These are phyloP conservation scores for Aphelenchoides avenae DNA, from an alignment of 1,140 invertebrate genomes.

Conservation along the genomic window DNA sequence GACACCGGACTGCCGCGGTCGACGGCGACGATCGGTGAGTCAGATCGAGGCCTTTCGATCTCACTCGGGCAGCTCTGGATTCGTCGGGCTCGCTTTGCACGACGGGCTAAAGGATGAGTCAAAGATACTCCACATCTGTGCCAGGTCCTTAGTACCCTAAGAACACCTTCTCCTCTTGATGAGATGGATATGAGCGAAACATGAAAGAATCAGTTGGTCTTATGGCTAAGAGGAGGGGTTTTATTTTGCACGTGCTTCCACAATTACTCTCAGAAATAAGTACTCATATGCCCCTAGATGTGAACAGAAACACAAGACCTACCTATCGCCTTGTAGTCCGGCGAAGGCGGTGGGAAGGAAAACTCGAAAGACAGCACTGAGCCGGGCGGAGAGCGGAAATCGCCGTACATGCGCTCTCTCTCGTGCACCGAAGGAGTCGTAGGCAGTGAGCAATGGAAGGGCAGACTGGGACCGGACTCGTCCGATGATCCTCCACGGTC, in stretches of 20 bases:
- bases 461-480: slow-evolving; percentile 20
- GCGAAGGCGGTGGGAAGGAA: slow-evolving; percentile 40
- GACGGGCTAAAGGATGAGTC: slow-evolving; percentile 20
- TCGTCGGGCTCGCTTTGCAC: slow-evolving; percentile 17
- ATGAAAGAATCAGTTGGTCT: too few relatives aligned
- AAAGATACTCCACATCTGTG: too few relatives aligned
- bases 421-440: slow-evolving; percentile 52
- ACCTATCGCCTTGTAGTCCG: slow-evolving; percentile 48
- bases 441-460: slow-evolving; percentile 43
- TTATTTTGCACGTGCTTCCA: not conserved
- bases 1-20: too few relatives aligned
- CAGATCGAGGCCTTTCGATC: slow-evolving; percentile 9
- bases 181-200: too few relatives aligned
- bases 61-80: slow-evolving; percentile 19
- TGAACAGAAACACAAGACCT: not conserved
- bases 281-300: not conserved
- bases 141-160: too few relatives aligned
- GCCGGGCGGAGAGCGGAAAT: slow-evolving; percentile 46
- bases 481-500: slow-evolving; percentile 39
- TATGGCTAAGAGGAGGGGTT: slow-evolving; percentile 31
- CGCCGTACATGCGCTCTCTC: slow-evolving; percentile 42
- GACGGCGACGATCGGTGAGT: too few relatives aligned
- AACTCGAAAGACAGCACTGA: slow-evolving; percentile 51
- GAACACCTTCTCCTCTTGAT: too few relatives aligned
- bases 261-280: not conserved